These are phyloP conservation scores for Palythoa grandis DNA, from an alignment of 92 coral and sea anemone species.

Conservation along the genomic window DNA sequence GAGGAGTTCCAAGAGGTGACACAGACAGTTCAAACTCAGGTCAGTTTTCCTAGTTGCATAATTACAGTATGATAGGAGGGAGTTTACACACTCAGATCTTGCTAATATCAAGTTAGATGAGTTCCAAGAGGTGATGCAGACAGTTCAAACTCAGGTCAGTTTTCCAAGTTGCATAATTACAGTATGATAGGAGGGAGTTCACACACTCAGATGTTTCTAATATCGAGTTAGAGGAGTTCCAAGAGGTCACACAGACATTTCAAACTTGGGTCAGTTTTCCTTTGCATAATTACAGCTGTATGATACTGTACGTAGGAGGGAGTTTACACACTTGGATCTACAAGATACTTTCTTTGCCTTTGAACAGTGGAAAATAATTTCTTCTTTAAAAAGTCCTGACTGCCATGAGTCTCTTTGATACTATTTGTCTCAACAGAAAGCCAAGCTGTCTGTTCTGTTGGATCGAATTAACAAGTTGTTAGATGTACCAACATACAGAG, in stretches of 20 bases:
- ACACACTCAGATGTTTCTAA: conserved; percentile 37
- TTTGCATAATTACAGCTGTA: neutral
- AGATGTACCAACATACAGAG: conserved; percentile 75
- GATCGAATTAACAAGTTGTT: conserved; percentile 83
- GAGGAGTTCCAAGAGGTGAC: conserved; percentile 95
- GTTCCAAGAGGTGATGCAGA: conserved; percentile 93
- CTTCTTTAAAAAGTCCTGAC: neutral
- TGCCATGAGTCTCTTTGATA: neutral
- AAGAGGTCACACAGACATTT: conserved; percentile 95
- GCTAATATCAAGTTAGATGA: conserved; percentile 87
- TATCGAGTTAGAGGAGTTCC: conserved; percentile 85
- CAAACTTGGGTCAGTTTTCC: conserved; percentile 78
- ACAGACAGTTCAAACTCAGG: conserved; percentile 96
- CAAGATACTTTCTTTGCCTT: neutral
- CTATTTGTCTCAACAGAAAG: conserved; percentile 61
- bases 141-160: conserved; percentile 92
- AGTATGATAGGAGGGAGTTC: no score
- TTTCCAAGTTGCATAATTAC: neutral
- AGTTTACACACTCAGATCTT: conserved; percentile 23
- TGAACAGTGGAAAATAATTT: neutral
- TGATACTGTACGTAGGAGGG: neutral
- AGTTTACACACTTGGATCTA: no score
- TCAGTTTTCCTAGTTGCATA: conserved; percentile 17
- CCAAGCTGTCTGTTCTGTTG: conserved; percentile 81
- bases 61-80: neutral